phyloP scores from a whole-genome alignment of 2,113 vertebrate species.

The Silurus meridionalis region DNA sequence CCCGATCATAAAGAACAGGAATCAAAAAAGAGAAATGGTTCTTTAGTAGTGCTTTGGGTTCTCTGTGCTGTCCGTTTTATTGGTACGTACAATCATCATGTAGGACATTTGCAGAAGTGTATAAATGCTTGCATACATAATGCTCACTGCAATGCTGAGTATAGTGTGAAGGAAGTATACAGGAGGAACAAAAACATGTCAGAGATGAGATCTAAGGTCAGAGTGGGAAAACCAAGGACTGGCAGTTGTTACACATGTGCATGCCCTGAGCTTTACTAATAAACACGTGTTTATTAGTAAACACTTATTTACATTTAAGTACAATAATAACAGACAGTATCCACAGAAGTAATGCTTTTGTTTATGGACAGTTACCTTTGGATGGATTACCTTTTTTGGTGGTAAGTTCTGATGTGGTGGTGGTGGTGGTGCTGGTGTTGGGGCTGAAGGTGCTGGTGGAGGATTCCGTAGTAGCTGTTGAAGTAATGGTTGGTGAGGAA shows the following conservation, averaged over 20 bases:
- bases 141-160: background rate
- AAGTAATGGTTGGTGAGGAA: background rate
- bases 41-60: background rate
- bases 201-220: background rate
- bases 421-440: constrained; percentile 18
- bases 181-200: background rate
- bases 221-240: background rate
- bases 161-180: background rate
- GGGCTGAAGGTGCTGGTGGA: background rate
- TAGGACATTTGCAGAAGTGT: background rate
- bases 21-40: background rate
- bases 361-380: background rate
- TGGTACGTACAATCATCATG: background rate
- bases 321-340: background rate
- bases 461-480: constrained; percentile 10
- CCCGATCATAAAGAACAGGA: background rate
- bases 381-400: constrained; percentile 45
- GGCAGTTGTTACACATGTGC: background rate
- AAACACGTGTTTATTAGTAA: background rate
- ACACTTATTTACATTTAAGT: background rate
- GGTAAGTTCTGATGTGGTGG: constrained; percentile 19
- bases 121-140: background rate
- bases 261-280: background rate
- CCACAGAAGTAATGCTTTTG: background rate
- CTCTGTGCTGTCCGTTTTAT: background rate